Evolutionary conservation across 2,888 invertebrate genomes (phyloP).

Genomic region (Lucinisca nassula): DNA sequence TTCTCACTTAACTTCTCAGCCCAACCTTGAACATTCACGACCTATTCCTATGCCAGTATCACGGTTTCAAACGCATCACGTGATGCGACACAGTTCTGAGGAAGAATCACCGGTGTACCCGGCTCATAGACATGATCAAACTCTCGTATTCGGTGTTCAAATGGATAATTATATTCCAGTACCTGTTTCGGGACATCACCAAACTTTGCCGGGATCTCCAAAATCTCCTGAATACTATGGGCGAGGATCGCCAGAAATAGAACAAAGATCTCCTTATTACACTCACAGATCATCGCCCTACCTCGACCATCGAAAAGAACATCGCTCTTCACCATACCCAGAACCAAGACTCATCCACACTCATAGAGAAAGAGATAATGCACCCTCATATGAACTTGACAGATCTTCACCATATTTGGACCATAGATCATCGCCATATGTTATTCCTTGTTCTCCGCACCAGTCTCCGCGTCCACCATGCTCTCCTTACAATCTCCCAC

Average conservation of each 20-base stretch:
- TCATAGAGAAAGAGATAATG: neutral
- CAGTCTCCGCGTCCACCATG: neutral
- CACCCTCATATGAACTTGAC: conserved; percentile 43
- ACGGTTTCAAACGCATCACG: neutral
- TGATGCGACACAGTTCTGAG: neutral
- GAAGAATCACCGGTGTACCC: conserved; percentile 10
- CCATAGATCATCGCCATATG: conserved; percentile 50
- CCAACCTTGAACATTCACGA: conserved; percentile 10
- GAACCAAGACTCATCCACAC: conserved; percentile 44
- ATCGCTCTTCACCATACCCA: conserved; percentile 55
- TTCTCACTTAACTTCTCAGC: conserved; percentile 74
- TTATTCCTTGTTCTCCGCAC: neutral
- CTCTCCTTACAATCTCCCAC: neutral
- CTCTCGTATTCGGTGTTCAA: conserved; percentile 9
- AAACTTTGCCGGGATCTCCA: conserved; percentile 15
- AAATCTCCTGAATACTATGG: neutral
- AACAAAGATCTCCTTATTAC: conserved; percentile 29
- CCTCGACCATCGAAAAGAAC: conserved; percentile 39
- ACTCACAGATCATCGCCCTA: conserved; percentile 21
- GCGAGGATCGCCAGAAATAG: neutral
- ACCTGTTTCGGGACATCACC: neutral
- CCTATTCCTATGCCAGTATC: conserved; percentile 7
- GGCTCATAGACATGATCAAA: neutral
- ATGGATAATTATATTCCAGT: conserved; percentile 19
- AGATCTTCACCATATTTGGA: conserved; percentile 53